Evolutionary conservation across 2,888 invertebrate genomes (phyloP), one percentile per base, ranked within the genome.

Genomic region (Tetanocera ferruginea): DNA sequence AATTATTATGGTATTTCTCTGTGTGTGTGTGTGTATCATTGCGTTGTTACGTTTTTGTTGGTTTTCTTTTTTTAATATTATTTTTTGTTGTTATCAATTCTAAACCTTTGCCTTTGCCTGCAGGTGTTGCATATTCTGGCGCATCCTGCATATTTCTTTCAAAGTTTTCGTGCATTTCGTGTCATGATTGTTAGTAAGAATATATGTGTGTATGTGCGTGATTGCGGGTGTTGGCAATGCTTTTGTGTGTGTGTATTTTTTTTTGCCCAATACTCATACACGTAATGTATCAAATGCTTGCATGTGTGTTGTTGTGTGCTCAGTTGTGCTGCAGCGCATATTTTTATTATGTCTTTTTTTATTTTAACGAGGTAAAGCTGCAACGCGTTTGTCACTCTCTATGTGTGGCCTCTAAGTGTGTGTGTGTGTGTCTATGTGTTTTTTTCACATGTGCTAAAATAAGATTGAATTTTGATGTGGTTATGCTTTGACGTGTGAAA

Each of bases 391-490:
- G 64, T 43, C 43, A 64, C 28, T 31, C n/a, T 8, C 3, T 62
- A 14, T 11, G 31, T 28, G 11, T 55, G 43, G 4, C 9, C 11
- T 70, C 52, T 55, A 23, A 55, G 71, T 57, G 60, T 72, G 37
- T 43, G 17, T 19, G 9, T 14, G 52, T 70, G 8, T 11, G 28
- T 49, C 25, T 0, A 14, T 52, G 70, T 28, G 34, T 72, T 37
- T 60, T 11, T 14, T 52, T 31, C n/a, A 3, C 28, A 11, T 60
- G 60, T 57, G 73, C 23, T 51, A 11, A 62, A 71, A 76, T 64
- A 52, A 62, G 78, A 74, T 78, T 74, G 74, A 78, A 71, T 70
- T 74, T 34, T 73, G 74, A 70, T 52, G 69, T 25, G 78, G 70
- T 69, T 78, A 57, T 69, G n/a, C 62, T 75, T 52, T 74, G 74